Evolutionary conservation across 2,888 invertebrate genomes (phyloP).

Genomic region (Cataglyphis albicans): DNA sequence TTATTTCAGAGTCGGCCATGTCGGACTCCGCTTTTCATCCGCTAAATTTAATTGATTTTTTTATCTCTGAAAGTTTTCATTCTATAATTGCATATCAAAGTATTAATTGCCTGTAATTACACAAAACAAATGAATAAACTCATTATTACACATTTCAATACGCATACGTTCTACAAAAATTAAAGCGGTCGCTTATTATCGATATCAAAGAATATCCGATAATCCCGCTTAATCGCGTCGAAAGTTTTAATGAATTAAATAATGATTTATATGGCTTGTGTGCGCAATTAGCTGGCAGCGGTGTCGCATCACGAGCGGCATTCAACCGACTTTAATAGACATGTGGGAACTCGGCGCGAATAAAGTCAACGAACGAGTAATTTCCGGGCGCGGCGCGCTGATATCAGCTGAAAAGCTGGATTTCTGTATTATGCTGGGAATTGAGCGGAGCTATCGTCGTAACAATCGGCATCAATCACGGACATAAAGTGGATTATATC

Average conservation of each 20-base stretch:
- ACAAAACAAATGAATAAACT: constrained; percentile 10
- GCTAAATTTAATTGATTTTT: not conserved
- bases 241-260: constrained; percentile 53
- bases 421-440: constrained; percentile 60
- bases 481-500: constrained; percentile 62
- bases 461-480: constrained; percentile 61
- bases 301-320: constrained; percentile 29
- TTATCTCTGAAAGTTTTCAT: not conserved
- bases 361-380: constrained; percentile 52
- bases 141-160: not conserved
- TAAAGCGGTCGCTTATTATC: constrained; percentile 16
- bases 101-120: not conserved
- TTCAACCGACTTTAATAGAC: constrained; percentile 48
- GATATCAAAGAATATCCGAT: constrained; percentile 30
- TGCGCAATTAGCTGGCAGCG: constrained; percentile 40
- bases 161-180: constrained; percentile 20
- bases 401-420: constrained; percentile 57
- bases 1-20: not conserved
- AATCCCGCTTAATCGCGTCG: constrained; percentile 41
- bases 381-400: constrained; percentile 25
- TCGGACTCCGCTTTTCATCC: not conserved
- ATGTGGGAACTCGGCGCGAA: constrained; percentile 32
- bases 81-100: not conserved
- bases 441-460: constrained; percentile 56
- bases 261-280: constrained; percentile 43